A percentile compares a stretch with the other conserved stretches of the same genome.
phyloP scores from a whole-genome alignment of 1,140 invertebrate species.

The Latrodectus geometricus region DNA sequence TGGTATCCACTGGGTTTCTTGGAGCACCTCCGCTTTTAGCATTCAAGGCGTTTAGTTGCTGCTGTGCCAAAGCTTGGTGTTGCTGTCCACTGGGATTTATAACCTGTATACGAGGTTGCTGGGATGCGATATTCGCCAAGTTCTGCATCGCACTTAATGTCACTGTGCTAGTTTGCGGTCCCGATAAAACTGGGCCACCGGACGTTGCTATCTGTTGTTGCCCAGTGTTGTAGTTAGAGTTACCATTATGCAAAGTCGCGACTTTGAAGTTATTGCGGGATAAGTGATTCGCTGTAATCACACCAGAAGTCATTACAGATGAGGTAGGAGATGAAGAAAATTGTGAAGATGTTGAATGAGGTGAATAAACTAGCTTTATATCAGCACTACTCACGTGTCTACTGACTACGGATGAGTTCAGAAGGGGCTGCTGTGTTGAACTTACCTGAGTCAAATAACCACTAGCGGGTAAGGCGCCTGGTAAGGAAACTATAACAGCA shows the following conservation, averaged over 20 bases:
- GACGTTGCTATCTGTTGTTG: conserved; percentile 25
- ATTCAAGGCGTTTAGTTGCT: conserved; percentile 38
- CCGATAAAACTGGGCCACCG: conserved; percentile 34
- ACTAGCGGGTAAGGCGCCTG: conserved; percentile 60
- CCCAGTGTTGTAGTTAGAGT: conserved; percentile 27
- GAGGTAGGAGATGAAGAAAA: conserved; percentile 21
- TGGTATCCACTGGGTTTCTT: conserved; percentile 8
- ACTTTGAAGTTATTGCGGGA: conserved; percentile 39
- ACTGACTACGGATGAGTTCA: conserved; percentile 32
- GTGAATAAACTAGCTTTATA: conserved; percentile 55
- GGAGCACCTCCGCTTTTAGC: conserved; percentile 13
- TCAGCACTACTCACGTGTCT: conserved; percentile 46
- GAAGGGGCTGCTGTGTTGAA: conserved; percentile 39
- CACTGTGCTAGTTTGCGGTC: conserved; percentile 10
- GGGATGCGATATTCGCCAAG: conserved; percentile 50
- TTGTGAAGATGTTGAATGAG: conserved; percentile 22
- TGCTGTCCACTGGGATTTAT: conserved; percentile 6
- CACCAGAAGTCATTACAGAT: conserved; percentile 27
- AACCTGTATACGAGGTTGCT: conserved; percentile 54
- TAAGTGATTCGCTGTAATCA: conserved; percentile 36
- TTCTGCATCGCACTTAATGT: conserved; percentile 54
- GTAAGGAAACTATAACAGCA: conserved; percentile 59
- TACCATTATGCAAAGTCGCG: conserved; percentile 31
- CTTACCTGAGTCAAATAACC: conserved; percentile 61
- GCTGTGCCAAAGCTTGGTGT: conserved; percentile 15